A percentile compares a stretch with the other conserved stretches of the same genome.
phyloP scores from a whole-genome alignment of 2,797 vertebrate genomes.

The Lithobates pipiens region DNA sequence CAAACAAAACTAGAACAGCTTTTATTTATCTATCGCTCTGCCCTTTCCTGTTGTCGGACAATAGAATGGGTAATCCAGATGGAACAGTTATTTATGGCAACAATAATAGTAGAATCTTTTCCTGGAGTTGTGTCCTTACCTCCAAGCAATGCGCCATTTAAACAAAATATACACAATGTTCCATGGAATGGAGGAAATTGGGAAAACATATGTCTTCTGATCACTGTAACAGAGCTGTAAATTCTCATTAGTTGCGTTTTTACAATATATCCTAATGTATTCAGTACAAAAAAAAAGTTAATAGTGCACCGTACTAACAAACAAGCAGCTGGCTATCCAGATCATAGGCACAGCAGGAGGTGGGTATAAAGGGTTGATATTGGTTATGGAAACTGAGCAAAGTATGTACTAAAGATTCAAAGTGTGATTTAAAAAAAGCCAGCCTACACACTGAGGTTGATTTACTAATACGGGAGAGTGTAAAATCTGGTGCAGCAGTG shows the following conservation, averaged over 20 bases:
- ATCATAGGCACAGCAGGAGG: no score
- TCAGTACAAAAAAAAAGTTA: no score
- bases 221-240: conserved; percentile 5
- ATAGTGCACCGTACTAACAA: no score
- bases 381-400: no score
- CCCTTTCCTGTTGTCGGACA: conserved; percentile 1
- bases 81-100: conserved; percentile 33
- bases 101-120: conserved; percentile 8
- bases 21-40: conserved; percentile 17
- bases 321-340: no score
- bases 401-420: no score
- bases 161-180: conserved; percentile 62
- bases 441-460: no score
- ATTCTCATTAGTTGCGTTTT: not conserved
- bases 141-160: not conserved
- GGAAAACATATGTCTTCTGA: conserved; percentile 43
- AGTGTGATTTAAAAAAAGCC: no score
- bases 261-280: not conserved
- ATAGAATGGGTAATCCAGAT: conserved; percentile 35
- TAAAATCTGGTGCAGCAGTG: no score
- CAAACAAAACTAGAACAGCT: not conserved
- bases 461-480: no score
- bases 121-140: conserved; percentile 60
- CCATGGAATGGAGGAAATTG: conserved; percentile 61
- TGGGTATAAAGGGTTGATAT: no score